A percentile compares a stretch with the other conserved stretches of the same genome.
Evolutionary conservation across 2,113 vertebrate species (phyloP).

Genomic region (Myrmophylax atrothorax): DNA sequence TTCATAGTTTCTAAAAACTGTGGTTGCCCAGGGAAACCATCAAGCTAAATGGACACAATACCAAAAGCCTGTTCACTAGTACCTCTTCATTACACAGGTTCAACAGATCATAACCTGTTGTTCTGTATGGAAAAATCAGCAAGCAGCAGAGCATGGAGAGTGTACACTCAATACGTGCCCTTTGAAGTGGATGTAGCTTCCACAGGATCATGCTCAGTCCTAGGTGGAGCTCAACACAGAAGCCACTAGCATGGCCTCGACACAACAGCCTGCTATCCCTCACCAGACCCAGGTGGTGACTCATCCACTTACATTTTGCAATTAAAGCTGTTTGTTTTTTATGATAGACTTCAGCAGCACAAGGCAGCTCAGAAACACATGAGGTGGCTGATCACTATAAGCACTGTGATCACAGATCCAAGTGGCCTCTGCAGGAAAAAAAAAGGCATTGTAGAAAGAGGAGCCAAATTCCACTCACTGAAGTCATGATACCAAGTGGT

Average conservation of each 20-base stretch:
- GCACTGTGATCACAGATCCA: neutral
- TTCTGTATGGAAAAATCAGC: neutral
- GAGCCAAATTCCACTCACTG: neutral
- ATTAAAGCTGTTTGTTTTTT: neutral
- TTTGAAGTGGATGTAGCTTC: neutral
- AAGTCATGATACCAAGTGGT: rapidly evolving
- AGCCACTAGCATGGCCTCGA: neutral
- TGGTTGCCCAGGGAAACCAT: neutral
- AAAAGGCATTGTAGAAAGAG: neutral
- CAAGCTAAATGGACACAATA: neutral
- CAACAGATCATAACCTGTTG: neutral
- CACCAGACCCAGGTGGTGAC: neutral
- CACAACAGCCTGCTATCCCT: neutral
- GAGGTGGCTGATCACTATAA: neutral
- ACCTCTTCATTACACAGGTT: neutral
- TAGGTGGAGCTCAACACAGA: neutral
- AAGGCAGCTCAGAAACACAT: neutral
- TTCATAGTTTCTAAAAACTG: neutral
- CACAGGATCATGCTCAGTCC: neutral
- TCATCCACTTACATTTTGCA: neutral
- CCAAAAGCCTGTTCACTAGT: neutral
- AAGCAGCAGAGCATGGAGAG: neutral
- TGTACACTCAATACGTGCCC: neutral
- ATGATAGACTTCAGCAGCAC: neutral
- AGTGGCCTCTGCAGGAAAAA: neutral